A percentile compares a stretch with the other conserved stretches of the same genome.
Evolutionary conservation across 2,888 invertebrate genomes (phyloP).

Genomic region (Andrena hattorfiana): DNA sequence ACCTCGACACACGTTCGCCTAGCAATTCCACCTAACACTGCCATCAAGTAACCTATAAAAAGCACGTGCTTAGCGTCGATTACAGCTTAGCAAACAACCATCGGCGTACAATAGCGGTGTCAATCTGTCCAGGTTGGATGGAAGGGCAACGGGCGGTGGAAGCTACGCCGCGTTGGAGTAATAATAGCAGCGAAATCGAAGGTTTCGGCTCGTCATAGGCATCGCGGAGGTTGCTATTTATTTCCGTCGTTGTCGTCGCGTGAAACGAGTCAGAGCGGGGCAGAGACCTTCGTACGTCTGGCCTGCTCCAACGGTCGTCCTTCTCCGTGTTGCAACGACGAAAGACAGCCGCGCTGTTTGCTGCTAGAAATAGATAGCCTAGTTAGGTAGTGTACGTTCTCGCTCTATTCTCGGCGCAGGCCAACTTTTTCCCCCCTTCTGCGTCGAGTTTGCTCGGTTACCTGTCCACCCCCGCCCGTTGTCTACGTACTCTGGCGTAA

Average conservation of each 20-base stretch:
- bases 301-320: conserved; percentile 55
- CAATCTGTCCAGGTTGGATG: background rate
- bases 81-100: no score
- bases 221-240: conserved; percentile 55
- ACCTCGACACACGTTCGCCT: no score
- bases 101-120: background rate
- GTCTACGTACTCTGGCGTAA: conserved; percentile 55
- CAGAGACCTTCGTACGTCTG: conserved; percentile 70
- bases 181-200: conserved; percentile 61
- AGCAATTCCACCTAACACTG: no score
- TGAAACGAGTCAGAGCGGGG: conserved; percentile 41
- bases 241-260: conserved; percentile 48
- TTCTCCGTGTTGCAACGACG: conserved; percentile 70
- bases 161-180: conserved; percentile 23
- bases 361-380: conserved; percentile 78
- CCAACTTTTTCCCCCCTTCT: conserved; percentile 60
- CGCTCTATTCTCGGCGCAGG: conserved; percentile 74
- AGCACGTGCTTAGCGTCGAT: no score
- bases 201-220: conserved; percentile 52
- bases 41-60: no score
- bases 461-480: conserved; percentile 57
- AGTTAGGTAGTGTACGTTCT: conserved; percentile 74
- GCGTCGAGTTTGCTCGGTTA: conserved; percentile 47
- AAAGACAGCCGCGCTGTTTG: conserved; percentile 65
- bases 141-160: no score